A percentile compares a stretch with the other conserved stretches of the same genome.
phyloP scores from a whole-genome alignment of 2,888 invertebrate genomes.

The Eristalinus sepulchralis region DNA sequence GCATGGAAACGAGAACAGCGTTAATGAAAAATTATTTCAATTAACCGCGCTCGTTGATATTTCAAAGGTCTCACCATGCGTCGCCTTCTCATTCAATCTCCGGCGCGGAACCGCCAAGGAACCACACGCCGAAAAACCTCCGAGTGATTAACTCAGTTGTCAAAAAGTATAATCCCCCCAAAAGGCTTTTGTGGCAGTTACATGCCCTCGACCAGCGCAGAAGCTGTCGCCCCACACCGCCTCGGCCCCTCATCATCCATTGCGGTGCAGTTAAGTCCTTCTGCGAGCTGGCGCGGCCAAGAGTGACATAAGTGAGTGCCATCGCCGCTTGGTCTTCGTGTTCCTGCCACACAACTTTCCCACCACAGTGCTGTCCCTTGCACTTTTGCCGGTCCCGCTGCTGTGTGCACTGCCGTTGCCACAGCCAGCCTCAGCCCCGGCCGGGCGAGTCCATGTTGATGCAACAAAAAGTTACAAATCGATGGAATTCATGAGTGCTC shows the following conservation, averaged over 20 bases:
- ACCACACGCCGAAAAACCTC: slow-evolving; percentile 30
- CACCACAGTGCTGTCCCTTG: slow-evolving; percentile 28
- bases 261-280: slow-evolving; percentile 56
- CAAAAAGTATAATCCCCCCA: slow-evolving; percentile 63
- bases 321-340: slow-evolving; percentile 38
- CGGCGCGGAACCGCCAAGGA: not conserved
- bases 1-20: slow-evolving; percentile 46
- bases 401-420: not conserved
- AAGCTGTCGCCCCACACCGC: slow-evolving; percentile 48
- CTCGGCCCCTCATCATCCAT: slow-evolving; percentile 28
- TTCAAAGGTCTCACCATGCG: slow-evolving; percentile 43
- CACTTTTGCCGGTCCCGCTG: not conserved
- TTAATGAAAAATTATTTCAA: slow-evolving; percentile 71
- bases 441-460: slow-evolving; percentile 6
- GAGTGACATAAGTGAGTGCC: slow-evolving; percentile 31
- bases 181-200: slow-evolving; percentile 49
- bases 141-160: slow-evolving; percentile 69
- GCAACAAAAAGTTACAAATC: slow-evolving; percentile 70
- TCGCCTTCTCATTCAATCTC: slow-evolving; percentile 39
- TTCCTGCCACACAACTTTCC: slow-evolving; percentile 61
- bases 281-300: slow-evolving; percentile 4
- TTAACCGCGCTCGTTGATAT: slow-evolving; percentile 67
- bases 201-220: slow-evolving; percentile 23
- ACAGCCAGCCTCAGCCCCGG: not conserved
- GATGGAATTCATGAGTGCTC: slow-evolving; percentile 69